These are phyloP conservation scores for Odontamblyopus lacepedii DNA, from an alignment of 2,797 vertebrate genomes.

Conservation along the genomic window DNA sequence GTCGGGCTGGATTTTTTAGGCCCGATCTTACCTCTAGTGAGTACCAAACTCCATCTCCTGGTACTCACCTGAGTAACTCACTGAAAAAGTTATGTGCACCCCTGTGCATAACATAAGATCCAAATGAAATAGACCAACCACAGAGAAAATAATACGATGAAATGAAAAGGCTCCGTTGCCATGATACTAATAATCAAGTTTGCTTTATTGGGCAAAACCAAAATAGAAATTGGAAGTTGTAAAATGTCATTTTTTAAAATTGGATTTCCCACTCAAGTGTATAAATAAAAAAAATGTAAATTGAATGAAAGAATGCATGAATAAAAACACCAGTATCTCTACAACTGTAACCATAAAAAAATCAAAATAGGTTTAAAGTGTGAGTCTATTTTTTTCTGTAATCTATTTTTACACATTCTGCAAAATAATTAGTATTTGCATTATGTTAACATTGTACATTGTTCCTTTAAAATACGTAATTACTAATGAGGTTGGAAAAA, in stretches of 20 bases:
- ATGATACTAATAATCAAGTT: conserved; percentile 2
- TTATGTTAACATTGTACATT: neutral
- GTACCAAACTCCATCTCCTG: no score
- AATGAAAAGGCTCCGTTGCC: neutral
- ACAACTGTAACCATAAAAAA: neutral
- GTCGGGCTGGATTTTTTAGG: no score
- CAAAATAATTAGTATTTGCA: neutral
- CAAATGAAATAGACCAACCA: neutral
- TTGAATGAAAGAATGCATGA: no score
- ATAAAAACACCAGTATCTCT: neutral
- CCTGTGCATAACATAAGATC: neutral
- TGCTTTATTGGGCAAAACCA: neutral
- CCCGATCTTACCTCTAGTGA: no score
- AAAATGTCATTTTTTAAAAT: neutral
- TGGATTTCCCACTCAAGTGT: neutral
- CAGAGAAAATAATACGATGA: neutral
- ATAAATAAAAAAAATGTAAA: no score
- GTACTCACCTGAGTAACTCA: no score
- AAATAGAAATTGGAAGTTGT: neutral
- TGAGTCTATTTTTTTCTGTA: no score
- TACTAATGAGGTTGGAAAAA: neutral
- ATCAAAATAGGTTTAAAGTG: no score
- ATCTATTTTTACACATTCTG: no score
- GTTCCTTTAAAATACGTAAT: neutral
- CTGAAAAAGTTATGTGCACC: no score